Evolutionary conservation across 2,888 invertebrate genomes (phyloP), one percentile per base, ranked within the genome.

Genomic region (Mamestra brassicae): DNA sequence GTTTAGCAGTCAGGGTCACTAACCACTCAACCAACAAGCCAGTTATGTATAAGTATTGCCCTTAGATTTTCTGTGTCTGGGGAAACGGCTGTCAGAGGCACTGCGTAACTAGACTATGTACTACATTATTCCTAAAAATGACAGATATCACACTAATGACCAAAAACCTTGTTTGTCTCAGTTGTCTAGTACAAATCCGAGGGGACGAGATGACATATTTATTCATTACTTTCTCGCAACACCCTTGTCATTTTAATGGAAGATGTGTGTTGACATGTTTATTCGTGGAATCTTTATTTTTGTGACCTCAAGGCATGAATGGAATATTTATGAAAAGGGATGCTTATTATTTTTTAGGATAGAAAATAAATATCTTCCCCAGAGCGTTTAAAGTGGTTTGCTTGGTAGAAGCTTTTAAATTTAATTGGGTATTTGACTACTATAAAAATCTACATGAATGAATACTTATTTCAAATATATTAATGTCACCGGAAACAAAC

Each of bases 151-250:
- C 13, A 45, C 60, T 50, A 55, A 55, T 61, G 15, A 36, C 60
- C 52, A 52, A 52, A 81, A 36, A 13, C 4, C 34, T 65, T 55
- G 58, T 75, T 67, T 67, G 81, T 75, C 54, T 47, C 34, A 52
- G 34, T 47, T 47, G 57, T 78, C 63, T 60, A 17, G 55, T 11
- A 81, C 66, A 67, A 74, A 63, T 54, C 81, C 50, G 42, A 52
- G 15, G 45, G 74, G 61, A 66, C 74, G 45, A 36, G 67, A 66
- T 58, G 55, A 58, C 71, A 70, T 36, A 62, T 55, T 47, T 62
- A 62, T 78, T 66, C 81, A 78, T 78, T 78, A 81, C 81, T 78
- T 75, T 75, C 47, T 58, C 81, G 54, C 54, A 74, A 67, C 76
- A 81, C 78, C 78, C 81, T 26, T 67, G 76, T 78, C 78, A 78